A percentile compares a stretch with the other conserved stretches of the same genome.
Conservation (phyloP, 92 coral and sea anemone species). For the Actinostola sp. region DNA sequence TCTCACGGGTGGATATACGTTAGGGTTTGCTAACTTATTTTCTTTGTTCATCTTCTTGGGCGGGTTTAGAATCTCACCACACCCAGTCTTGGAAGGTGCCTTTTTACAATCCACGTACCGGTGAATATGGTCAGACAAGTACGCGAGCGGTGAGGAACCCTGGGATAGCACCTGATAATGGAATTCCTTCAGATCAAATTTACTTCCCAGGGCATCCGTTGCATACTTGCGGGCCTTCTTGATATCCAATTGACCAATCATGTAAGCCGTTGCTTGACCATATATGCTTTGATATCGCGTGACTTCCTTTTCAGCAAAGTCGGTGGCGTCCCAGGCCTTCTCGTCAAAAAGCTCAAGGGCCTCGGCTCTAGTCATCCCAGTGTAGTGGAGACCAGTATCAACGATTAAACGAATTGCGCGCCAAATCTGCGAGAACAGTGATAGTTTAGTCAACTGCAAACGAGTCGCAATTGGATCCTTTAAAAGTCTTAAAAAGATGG, state of each 20-base stretch:
- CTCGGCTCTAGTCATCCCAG: constrained; percentile 15
- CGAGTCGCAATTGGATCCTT: not conserved
- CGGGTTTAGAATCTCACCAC: constrained; percentile 57
- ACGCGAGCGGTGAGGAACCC: constrained; percentile 75
- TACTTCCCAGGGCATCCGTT: constrained; percentile 15
- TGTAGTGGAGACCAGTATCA: constrained; percentile 14
- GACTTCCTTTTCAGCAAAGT: constrained; percentile 19
- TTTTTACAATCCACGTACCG: constrained; percentile 54
- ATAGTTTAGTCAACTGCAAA: not conserved
- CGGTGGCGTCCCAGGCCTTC: constrained; percentile 27
- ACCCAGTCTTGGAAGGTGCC: constrained; percentile 36
- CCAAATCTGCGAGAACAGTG: not conserved
- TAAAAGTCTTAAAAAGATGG: too few species aligned
- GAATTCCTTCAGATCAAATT: constrained; percentile 64
- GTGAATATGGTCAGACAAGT: constrained; percentile 55
- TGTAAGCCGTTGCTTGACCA: constrained; percentile 26
- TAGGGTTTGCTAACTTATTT: constrained; percentile 10
- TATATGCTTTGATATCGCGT: constrained; percentile 15
- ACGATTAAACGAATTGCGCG: constrained; percentile 12
- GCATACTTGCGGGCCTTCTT: constrained; percentile 55
- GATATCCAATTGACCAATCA: constrained; percentile 63
- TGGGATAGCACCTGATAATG: constrained; percentile 79
- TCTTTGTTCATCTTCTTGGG: too few species aligned
- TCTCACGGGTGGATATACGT: constrained; percentile 27
- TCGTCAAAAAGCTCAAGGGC: constrained; percentile 19